Conservation (phyloP, 1,140 invertebrate species). For the Heliconius nattereri region DNA sequence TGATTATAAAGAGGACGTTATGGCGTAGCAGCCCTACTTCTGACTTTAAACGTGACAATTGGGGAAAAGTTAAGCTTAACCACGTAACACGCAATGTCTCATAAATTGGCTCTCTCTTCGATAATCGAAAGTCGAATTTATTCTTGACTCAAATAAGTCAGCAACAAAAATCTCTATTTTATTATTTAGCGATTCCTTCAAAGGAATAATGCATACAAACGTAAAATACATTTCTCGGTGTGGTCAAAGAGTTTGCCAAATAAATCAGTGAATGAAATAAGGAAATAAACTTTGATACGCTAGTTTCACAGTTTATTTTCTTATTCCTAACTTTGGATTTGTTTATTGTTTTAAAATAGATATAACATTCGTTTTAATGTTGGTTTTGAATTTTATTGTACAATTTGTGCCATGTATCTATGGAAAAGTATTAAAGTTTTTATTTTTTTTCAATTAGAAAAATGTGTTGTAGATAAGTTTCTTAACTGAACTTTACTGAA, state of each 20-base stretch:
- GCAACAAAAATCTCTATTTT: background rate
- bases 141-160: background rate
- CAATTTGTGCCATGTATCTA: too few species aligned
- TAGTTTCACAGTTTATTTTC: background rate
- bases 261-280: constrained; percentile 9
- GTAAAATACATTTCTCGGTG: background rate
- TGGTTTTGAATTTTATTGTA: too few species aligned
- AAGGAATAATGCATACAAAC: constrained; percentile 4
- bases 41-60: too few species aligned
- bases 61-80: too few species aligned
- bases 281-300: background rate
- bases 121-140: background rate
- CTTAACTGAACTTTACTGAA: too few species aligned
- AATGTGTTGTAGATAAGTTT: too few species aligned
- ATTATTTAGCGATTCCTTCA: background rate
- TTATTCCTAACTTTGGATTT: background rate
- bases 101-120: too few species aligned
- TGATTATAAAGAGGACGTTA: background rate
- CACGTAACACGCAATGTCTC: background rate
- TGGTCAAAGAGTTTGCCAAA: background rate
- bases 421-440: too few species aligned
- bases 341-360: background rate
- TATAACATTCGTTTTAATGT: too few species aligned
- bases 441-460: too few species aligned
- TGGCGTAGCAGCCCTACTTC: too few species aligned